Percentiles rank a stretch among this genome's conserved stretches.
Conservation (phyloP, 2,888 invertebrate genomes). For the Argynnis bischoffii region DNA sequence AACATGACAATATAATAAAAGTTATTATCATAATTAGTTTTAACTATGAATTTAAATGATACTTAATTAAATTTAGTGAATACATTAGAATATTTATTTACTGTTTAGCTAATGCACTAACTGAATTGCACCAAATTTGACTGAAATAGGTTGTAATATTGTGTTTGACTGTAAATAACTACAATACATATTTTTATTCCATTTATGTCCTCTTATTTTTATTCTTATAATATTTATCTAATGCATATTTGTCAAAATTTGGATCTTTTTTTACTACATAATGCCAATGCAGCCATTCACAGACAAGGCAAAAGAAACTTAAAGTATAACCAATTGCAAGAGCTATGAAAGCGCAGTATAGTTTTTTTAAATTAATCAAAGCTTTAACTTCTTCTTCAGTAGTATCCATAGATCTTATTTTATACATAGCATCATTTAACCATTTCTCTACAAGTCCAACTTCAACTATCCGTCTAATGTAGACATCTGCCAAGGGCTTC, state of each 20-base stretch:
- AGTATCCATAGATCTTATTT: constrained; percentile 77
- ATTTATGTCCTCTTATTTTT: constrained; percentile 57
- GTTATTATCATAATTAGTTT: neutral
- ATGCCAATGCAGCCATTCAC: constrained; percentile 86
- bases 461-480: constrained; percentile 86
- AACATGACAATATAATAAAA: neutral
- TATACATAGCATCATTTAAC: constrained; percentile 88
- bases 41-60: neutral
- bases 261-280: constrained; percentile 85
- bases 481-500: constrained; percentile 85
- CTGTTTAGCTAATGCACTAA: neutral
- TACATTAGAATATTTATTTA: constrained; percentile 1
- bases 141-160: constrained; percentile 50
- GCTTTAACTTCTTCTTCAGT: constrained; percentile 86
- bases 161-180: constrained; percentile 39
- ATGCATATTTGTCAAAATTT: constrained; percentile 86
- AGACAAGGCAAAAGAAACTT: constrained; percentile 79
- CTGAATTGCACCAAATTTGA: constrained; percentile 25
- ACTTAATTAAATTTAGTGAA: constrained; percentile 18
- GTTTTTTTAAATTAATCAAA: constrained; percentile 88
- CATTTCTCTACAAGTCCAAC: constrained; percentile 90
- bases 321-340: constrained; percentile 86
- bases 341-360: constrained; percentile 89
- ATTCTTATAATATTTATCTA: constrained; percentile 77
- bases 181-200: constrained; percentile 38